Base-by-base conservation (phyloP, 2,797 vertebrate species). In the Gadopsis bispinosus region DNA sequence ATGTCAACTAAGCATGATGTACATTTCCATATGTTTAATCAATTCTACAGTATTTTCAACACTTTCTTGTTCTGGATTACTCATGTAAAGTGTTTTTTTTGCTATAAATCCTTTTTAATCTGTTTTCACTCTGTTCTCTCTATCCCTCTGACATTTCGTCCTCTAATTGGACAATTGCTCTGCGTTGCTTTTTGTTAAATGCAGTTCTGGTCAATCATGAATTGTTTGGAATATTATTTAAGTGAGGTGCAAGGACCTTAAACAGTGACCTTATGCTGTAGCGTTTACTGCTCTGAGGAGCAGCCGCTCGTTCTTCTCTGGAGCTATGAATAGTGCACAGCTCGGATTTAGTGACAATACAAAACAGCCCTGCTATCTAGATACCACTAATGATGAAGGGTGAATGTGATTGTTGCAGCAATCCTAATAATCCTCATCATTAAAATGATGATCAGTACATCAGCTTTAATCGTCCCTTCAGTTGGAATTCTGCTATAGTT, bases 91-190 rank as follows among this genome's bases (percentile, higher is more conserved):
- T 41, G 41, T 13, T 93, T 94, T 93, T 93, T 93, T 94, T 93
- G 91, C 89, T 83, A 85, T 79, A 84, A 91, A 89, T 91, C 77
- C 77, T 91, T 92, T 89, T 94, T 86, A 47, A 92, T 90, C 75
- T 87, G 70, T 82, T 85, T 83, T 68, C 60, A 45, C 58, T 74
- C 31, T 26, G 7, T 64, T 76, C 73, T 76, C 37, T 76, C 72
- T 82, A 60, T 83, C 66, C 79, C 69, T 71, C 53, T 89, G 84
- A 90, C 85, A 91, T 88, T 88, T 91, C 88, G 77, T 50, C 60
- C 83, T 87, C 76, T 92, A 94, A 94, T 94, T 94, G 91, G 92
- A 89, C 91, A 91, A 86, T 92, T 91, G 88, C 75, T 81, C 76
- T 68, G 73, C 65, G 69, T 85, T 85, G 69, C 76, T 84, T 81